These are phyloP conservation scores for Phalacrocorax brasilianus DNA, from an alignment of 2,113 vertebrate genomes.

Conservation along the genomic window DNA sequence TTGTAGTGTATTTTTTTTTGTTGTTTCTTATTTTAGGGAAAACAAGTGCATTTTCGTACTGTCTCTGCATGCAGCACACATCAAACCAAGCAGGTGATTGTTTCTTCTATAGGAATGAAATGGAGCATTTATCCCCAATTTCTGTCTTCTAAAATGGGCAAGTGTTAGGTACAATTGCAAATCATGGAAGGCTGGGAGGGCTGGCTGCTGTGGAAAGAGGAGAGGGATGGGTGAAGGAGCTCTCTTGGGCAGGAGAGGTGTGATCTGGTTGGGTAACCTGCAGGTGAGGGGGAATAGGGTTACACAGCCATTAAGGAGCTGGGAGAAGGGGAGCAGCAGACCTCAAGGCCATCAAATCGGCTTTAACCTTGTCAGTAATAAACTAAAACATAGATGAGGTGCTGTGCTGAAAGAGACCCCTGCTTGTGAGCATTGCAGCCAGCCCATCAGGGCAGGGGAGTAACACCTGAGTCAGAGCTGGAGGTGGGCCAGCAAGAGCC, in stretches of 20 bases:
- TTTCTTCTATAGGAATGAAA: background rate
- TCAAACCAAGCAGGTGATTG: background rate
- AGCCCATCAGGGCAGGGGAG: background rate
- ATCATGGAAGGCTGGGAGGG: background rate
- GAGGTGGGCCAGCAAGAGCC: background rate
- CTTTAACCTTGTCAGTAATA: background rate
- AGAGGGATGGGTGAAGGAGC: background rate
- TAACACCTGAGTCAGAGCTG: background rate
- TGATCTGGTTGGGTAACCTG: background rate
- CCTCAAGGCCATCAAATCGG: background rate
- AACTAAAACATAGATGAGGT: background rate
- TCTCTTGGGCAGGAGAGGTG: background rate
- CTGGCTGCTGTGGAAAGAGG: background rate
- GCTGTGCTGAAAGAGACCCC: background rate
- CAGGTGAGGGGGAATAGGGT: background rate
- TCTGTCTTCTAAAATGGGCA: background rate
- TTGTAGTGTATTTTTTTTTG: background rate
- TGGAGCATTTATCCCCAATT: fast-evolving
- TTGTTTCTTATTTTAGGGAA: background rate
- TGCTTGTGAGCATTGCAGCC: background rate
- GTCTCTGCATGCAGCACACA: background rate
- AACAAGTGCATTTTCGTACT: background rate
- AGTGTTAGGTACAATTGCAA: background rate
- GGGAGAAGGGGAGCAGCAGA: background rate
- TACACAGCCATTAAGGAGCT: background rate